Evolutionary conservation across 2,797 vertebrate genomes (phyloP).

Genomic region (Megaceryle alcyon): DNA sequence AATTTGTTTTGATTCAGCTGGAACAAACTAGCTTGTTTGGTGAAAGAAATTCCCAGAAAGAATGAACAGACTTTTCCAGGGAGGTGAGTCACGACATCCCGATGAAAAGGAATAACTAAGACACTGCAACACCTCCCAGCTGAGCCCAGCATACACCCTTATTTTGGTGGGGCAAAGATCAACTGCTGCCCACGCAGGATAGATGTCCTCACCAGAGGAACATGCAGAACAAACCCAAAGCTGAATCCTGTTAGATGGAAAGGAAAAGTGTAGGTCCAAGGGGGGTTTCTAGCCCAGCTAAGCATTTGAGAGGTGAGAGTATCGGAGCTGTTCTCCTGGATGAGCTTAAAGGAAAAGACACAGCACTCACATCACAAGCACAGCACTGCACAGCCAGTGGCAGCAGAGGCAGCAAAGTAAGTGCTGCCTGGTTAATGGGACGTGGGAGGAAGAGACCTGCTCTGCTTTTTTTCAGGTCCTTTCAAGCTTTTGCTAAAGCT

Average conservation of each 20-base stretch:
- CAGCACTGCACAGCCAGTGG: neutral
- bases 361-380: neutral
- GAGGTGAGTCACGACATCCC: constrained; percentile 65
- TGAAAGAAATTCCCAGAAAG: constrained; percentile 59
- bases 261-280: neutral
- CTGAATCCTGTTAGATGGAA: neutral
- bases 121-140: constrained; percentile 49
- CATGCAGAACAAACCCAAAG: neutral
- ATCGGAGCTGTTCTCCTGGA: neutral
- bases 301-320: neutral
- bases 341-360: neutral
- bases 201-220: neutral
- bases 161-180: neutral
- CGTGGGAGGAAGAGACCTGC: constrained; percentile 5
- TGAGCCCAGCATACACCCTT: constrained; percentile 53
- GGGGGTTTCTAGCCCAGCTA: neutral
- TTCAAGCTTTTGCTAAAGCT: constrained; percentile 34
- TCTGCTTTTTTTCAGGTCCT: neutral
- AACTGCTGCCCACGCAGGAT: neutral
- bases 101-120: constrained; percentile 55
- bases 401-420: neutral
- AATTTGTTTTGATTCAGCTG: constrained; percentile 8
- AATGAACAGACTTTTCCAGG: constrained; percentile 68
- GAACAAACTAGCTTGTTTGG: constrained; percentile 18
- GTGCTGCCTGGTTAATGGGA: constrained; percentile 9